Evolutionary conservation across 2,113 vertebrate species (phyloP), one percentile per base, ranked within the genome.

Genomic region (Syngnathus typhle): DNA sequence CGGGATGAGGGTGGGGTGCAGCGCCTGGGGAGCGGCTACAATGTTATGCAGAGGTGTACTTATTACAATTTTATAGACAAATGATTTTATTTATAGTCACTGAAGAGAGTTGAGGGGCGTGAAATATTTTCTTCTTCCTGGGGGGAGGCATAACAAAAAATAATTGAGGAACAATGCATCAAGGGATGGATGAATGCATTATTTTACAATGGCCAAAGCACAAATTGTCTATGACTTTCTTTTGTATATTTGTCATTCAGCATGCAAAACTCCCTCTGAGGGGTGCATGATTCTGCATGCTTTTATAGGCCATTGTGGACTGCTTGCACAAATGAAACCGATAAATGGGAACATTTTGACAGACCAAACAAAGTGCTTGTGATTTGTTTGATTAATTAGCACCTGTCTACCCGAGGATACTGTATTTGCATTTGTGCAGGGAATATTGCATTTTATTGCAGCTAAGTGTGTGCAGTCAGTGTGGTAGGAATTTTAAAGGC

Each of bases 331-430:
- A 12, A 11, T n/a, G 58, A 11, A 39, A 60, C 32, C n/a, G 5
- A 18, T 10, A 27, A 23, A 39, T 54, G 47, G 46, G 18, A 61
- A 49, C 67, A 61, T 13, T 4, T 6, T 58, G 47, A 36, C 12
- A 69, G n/a, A 75, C 37, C 64, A 56, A 65, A 49, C 37, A 1
- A 19, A 60, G 52, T 52, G 58, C 16, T 15, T 16, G 32, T 47
- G 62, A 75, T 47, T 73, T 41, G 44, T 64, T 38, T 36, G 52
- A 64, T 69, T 69, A 73, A 82, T 81, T 69, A 59, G 23, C 64
- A 36, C 68, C 18, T 32, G 41, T 60, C 13, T 32, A 32, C 27
- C 27, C 27, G 27, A 32, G 27, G 27, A 32, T 32, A 32, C 61
- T 49, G 41, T 61, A 77, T 71, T 75, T 75, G 65, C 59, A 70